A percentile compares a stretch with the other conserved stretches of the same genome.
Evolutionary conservation across 2,888 invertebrate genomes (phyloP).

Genomic region (Aquatica leii): DNA sequence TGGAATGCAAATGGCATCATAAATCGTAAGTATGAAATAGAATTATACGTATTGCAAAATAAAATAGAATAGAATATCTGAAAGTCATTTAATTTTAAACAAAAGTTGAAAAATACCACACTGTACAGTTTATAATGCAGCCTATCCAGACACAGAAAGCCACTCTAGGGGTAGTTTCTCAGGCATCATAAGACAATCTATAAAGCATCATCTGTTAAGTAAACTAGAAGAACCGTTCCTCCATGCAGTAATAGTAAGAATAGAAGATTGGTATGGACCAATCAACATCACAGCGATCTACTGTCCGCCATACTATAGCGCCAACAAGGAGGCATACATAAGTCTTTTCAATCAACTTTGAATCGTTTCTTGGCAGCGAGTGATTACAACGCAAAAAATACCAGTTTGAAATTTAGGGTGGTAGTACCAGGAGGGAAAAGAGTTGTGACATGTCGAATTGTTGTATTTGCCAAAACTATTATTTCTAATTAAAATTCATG

Average conservation of each 20-base stretch:
- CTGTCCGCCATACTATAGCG: constrained; percentile 24
- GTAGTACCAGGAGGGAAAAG: not conserved
- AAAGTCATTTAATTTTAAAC: too few species aligned
- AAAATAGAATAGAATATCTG: too few species aligned
- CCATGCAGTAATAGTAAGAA: constrained; percentile 3
- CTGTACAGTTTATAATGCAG: not conserved
- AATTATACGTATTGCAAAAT: too few species aligned
- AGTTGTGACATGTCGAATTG: too few species aligned
- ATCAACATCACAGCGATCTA: constrained; percentile 21
- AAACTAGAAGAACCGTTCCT: constrained; percentile 15
- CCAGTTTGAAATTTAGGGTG: not conserved
- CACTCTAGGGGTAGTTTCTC: not conserved
- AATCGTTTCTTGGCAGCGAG: not conserved
- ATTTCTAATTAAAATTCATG: too few species aligned
- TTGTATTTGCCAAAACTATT: too few species aligned
- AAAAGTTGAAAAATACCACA: not conserved
- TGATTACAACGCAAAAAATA: not conserved
- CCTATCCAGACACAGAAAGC: not conserved
- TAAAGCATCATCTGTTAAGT: too few species aligned
- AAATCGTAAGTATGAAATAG: not conserved
- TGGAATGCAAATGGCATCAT: not conserved
- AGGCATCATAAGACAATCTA: constrained; percentile 8
- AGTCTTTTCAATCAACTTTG: not conserved
- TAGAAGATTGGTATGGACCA: constrained; percentile 12
- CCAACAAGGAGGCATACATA: constrained; percentile 10